phyloP scores from a whole-genome alignment of 1,140 invertebrate species.

The Alviniconcha marisindica region DNA sequence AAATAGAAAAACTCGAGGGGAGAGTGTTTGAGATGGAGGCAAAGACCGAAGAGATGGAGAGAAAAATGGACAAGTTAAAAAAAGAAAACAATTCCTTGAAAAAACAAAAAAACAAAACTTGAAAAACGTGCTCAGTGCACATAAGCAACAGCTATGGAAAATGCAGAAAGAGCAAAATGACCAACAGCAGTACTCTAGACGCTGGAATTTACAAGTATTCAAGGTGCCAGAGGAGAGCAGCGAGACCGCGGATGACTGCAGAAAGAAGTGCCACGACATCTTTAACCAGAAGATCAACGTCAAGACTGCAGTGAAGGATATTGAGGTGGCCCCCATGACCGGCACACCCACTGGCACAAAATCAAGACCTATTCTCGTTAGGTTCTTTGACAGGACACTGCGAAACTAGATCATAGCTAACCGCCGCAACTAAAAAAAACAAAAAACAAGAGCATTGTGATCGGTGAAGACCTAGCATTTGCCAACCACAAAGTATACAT shows the following conservation, averaged over 20 bases:
- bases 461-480: background rate
- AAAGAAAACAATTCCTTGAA: background rate
- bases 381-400: background rate
- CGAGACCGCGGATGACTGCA: background rate
- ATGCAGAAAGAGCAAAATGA: background rate
- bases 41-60: too few species aligned
- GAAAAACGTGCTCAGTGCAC: background rate
- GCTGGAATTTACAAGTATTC: background rate
- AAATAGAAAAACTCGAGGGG: background rate
- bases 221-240: background rate
- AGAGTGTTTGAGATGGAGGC: background rate
- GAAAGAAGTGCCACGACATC: background rate
- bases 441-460: conserved; percentile 4
- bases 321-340: background rate
- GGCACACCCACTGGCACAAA: background rate
- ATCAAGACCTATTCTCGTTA: background rate
- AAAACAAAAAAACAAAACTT: background rate
- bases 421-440: background rate
- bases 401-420: background rate
- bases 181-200: background rate
- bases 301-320: background rate
- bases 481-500: background rate
- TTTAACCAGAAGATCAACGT: background rate
- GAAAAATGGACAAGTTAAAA: too few species aligned
- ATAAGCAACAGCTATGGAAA: background rate